Evolutionary conservation across 2,888 invertebrate species (phyloP).

Genomic region (Fragum sueziense): DNA sequence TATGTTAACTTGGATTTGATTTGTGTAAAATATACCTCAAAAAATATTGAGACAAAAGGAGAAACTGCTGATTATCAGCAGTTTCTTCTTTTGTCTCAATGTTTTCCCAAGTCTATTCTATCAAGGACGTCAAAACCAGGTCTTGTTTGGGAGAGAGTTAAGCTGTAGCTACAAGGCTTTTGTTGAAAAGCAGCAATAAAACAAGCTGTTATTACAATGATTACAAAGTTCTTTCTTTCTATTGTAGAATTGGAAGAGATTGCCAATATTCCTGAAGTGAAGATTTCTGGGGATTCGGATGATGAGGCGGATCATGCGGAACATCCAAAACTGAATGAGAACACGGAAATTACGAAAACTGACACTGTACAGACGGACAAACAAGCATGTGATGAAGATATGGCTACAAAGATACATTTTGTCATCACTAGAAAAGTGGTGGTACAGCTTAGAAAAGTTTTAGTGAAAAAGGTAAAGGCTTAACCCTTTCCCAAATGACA

Average conservation of each 20-base stretch:
- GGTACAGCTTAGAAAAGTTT: slow-evolving; percentile 90
- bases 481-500: too few relatives aligned
- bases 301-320: slow-evolving; percentile 34
- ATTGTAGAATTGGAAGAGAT: neutral
- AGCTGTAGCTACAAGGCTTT: too few relatives aligned
- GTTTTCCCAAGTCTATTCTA: too few relatives aligned
- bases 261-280: neutral
- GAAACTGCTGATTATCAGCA: too few relatives aligned
- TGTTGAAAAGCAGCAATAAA: too few relatives aligned
- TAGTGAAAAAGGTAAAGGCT: slow-evolving; percentile 84
- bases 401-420: slow-evolving; percentile 89
- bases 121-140: too few relatives aligned
- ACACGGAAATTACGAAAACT: slow-evolving; percentile 9
- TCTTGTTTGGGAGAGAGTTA: too few relatives aligned
- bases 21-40: too few relatives aligned
- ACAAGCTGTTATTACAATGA: slow-evolving; percentile 4
- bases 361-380: slow-evolving; percentile 42
- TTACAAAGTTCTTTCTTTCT: neutral
- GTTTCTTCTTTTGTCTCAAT: too few relatives aligned
- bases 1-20: too few relatives aligned
- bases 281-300: slow-evolving; percentile 28
- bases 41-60: too few relatives aligned
- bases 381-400: slow-evolving; percentile 67
- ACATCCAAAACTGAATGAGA: slow-evolving; percentile 43
- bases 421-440: slow-evolving; percentile 88